Percentiles rank a stretch among this genome's conserved stretches.
Conservation (phyloP, 2,888 invertebrate genomes). For the Spisula subtruncata region DNA sequence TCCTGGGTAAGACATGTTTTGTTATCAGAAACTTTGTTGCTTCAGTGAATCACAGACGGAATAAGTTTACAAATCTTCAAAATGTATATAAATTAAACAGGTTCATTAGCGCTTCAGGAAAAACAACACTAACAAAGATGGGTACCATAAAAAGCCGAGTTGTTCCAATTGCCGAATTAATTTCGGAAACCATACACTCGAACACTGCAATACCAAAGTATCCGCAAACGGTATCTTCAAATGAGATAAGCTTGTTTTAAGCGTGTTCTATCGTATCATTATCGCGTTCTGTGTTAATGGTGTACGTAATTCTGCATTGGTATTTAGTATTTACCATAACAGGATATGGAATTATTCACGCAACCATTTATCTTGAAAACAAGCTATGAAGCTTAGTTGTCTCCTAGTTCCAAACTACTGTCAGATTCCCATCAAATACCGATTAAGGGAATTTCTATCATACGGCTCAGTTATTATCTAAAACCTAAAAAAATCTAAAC, state of each 20-base stretch:
- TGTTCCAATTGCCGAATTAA: too few species aligned
- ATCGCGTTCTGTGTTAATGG: background rate
- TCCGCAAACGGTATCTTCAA: background rate
- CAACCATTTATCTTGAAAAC: background rate
- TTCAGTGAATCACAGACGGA: too few species aligned
- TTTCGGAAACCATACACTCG: too few species aligned
- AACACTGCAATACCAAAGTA: background rate
- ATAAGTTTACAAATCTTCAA: too few species aligned
- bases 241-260: too few species aligned
- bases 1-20: too few species aligned
- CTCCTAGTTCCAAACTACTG: background rate
- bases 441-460: slow-evolving; percentile 46
- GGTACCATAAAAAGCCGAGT: too few species aligned
- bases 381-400: background rate
- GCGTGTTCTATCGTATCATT: background rate
- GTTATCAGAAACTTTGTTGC: too few species aligned
- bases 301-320: background rate
- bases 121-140: too few species aligned
- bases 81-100: too few species aligned
- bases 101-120: too few species aligned
- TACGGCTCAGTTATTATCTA: slow-evolving; percentile 41
- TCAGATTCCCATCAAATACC: slow-evolving; percentile 40
- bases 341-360: background rate
- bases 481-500: slow-evolving; percentile 44
- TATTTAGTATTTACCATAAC: background rate